Percentiles rank a stretch among this genome's conserved stretches.
Evolutionary conservation across 2,888 invertebrate genomes (phyloP).

Genomic region (Scaptomyza cyrtandrae): DNA sequence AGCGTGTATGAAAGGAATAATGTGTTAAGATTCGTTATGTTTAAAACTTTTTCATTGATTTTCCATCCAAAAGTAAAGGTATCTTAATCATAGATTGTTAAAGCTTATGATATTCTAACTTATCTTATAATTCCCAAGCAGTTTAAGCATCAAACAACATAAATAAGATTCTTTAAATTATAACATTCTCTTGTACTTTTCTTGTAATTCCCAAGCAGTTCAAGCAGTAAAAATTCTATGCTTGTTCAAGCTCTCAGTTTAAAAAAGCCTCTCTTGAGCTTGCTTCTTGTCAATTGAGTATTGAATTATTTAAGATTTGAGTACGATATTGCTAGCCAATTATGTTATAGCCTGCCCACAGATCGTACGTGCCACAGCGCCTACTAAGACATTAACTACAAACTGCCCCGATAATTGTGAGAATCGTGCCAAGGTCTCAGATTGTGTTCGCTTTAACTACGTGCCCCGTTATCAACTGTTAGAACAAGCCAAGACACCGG

Average conservation of each 20-base stretch:
- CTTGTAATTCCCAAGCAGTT: slow-evolving; percentile 1
- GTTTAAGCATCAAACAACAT: too few species aligned
- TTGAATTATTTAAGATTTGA: slow-evolving; percentile 17
- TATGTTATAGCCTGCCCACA: slow-evolving; percentile 36
- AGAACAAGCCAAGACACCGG: slow-evolving; percentile 26
- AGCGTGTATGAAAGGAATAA: not conserved
- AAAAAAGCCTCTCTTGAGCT: slow-evolving; percentile 8
- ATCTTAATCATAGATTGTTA: too few species aligned
- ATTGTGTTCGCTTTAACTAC: slow-evolving; percentile 71
- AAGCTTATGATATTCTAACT: too few species aligned
- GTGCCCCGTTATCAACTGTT: slow-evolving; percentile 66
- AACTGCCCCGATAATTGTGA: slow-evolving; percentile 43
- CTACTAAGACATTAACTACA: slow-evolving; percentile 38
- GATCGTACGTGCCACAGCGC: slow-evolving; percentile 57
- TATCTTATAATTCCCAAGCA: too few species aligned
- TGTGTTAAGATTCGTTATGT: not conserved
- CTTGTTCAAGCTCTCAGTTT: not conserved
- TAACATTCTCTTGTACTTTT: too few species aligned
- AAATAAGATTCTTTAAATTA: too few species aligned
- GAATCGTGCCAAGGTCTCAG: slow-evolving; percentile 77
- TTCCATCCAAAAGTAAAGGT: too few species aligned
- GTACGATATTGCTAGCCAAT: slow-evolving; percentile 21
- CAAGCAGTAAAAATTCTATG: not conserved
- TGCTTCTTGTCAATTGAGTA: slow-evolving; percentile 17
- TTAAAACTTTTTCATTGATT: not conserved